phyloP scores from a whole-genome alignment of 2,113 vertebrate genomes.

The Penelope pileata region DNA sequence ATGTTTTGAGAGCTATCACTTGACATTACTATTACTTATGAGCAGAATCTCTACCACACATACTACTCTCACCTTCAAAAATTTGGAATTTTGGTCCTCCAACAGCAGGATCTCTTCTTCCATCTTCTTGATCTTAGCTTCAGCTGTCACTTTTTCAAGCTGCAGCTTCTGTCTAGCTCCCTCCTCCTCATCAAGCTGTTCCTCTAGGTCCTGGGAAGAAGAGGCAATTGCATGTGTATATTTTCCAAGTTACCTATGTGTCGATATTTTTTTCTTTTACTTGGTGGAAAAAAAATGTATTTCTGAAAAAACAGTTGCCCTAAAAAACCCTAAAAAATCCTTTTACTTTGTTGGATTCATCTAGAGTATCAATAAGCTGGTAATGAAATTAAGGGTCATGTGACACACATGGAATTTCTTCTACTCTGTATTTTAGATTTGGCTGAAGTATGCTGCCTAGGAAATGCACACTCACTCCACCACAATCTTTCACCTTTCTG shows the following conservation, averaged over 20 bases:
- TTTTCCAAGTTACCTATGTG: background rate
- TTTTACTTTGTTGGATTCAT: background rate
- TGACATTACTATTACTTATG: background rate
- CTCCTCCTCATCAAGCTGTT: conserved; percentile 97
- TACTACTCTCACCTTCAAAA: conserved; percentile 85
- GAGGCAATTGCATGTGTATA: background rate
- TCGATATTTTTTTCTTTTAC: accelerated
- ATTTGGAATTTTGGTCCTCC: conserved; percentile 98
- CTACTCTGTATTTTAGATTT: background rate
- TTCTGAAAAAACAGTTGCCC: background rate
- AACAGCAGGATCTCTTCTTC: conserved; percentile 95
- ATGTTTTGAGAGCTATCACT: background rate
- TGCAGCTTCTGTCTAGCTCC: conserved; percentile 96
- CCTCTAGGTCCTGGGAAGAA: conserved; percentile 89
- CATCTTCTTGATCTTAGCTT: conserved; percentile 98
- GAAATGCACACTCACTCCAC: background rate
- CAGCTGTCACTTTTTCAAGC: conserved; percentile 96
- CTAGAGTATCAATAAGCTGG: background rate
- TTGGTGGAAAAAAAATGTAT: background rate
- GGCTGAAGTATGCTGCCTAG: background rate
- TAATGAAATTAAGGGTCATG: background rate
- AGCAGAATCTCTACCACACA: background rate
- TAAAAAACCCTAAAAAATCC: background rate
- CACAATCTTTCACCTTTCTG: background rate
- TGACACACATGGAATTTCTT: background rate